Percentiles rank a stretch among this genome's conserved stretches.
Conservation (phyloP, 1,140 invertebrate genomes). For the Cyclina sinensis region DNA sequence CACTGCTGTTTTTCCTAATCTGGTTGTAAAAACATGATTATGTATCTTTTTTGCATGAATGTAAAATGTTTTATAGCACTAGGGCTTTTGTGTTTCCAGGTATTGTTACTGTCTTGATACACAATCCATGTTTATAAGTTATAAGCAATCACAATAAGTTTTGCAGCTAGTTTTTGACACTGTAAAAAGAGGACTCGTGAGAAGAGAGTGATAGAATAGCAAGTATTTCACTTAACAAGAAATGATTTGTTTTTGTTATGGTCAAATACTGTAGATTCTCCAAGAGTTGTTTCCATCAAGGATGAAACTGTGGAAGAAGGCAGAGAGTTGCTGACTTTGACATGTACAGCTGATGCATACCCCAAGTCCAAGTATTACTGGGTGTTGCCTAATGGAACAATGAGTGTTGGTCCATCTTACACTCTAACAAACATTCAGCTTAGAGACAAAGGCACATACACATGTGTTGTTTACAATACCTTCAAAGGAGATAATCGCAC, state of each 20-base stretch:
- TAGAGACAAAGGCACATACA: background rate
- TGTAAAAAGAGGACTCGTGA: background rate
- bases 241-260: background rate
- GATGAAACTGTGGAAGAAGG: background rate
- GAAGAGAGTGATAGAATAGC: background rate
- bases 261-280: background rate
- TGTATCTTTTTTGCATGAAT: background rate
- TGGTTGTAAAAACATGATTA: background rate
- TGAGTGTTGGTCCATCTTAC: background rate
- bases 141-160: no score
- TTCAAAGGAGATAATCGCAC: background rate
- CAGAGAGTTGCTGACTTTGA: background rate
- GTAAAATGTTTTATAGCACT: no score
- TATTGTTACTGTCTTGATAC: background rate
- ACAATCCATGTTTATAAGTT: background rate
- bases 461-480: conserved; percentile 11
- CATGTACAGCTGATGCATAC: background rate
- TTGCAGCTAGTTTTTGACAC: background rate
- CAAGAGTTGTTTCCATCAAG: background rate
- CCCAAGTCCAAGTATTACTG: background rate
- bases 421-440: background rate
- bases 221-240: background rate
- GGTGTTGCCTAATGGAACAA: background rate
- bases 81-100: background rate
- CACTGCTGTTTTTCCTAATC: no score